Evolutionary conservation across 2,113 vertebrate species (phyloP).

Genomic region (Chamaea fasciata): DNA sequence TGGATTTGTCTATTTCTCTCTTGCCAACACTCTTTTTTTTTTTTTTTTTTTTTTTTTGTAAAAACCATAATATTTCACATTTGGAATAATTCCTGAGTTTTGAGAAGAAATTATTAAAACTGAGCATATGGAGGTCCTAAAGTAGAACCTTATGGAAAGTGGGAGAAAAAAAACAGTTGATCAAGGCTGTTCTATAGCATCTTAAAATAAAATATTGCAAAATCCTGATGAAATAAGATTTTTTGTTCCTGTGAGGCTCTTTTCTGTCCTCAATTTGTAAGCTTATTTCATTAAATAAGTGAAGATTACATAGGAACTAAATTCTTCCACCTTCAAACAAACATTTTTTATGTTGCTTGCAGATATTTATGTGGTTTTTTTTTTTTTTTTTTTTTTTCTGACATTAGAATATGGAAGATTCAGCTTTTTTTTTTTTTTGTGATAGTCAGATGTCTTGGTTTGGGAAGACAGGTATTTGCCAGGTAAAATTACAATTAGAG

Average conservation of each 20-base stretch:
- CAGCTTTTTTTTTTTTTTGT: not conserved
- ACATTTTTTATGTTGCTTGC: not conserved
- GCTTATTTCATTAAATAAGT: not conserved
- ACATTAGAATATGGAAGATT: not conserved
- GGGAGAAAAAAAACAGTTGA: conserved; percentile 7
- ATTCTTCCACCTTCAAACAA: not conserved
- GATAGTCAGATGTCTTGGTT: no score
- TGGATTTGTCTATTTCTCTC: not conserved
- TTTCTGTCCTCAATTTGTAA: conserved; percentile 1
- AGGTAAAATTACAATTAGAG: no score
- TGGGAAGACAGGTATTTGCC: no score
- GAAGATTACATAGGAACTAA: not conserved
- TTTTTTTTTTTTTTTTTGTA: conserved; percentile 55
- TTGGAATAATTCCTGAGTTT: conserved; percentile 75
- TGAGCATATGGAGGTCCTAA: conserved; percentile 80
- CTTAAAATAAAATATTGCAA: conserved; percentile 61
- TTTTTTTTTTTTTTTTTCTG: not conserved
- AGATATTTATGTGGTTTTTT: not conserved
- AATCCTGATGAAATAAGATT: conserved; percentile 9
- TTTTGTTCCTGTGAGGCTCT: not conserved
- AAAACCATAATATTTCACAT: conserved; percentile 68
- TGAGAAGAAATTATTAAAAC: conserved; percentile 74
- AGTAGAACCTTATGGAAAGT: conserved; percentile 72
- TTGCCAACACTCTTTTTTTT: not conserved
- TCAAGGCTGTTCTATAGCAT: conserved; percentile 58